Evolutionary conservation across 2,113 vertebrate species (phyloP).

Genomic region (Scortum barcoo): DNA sequence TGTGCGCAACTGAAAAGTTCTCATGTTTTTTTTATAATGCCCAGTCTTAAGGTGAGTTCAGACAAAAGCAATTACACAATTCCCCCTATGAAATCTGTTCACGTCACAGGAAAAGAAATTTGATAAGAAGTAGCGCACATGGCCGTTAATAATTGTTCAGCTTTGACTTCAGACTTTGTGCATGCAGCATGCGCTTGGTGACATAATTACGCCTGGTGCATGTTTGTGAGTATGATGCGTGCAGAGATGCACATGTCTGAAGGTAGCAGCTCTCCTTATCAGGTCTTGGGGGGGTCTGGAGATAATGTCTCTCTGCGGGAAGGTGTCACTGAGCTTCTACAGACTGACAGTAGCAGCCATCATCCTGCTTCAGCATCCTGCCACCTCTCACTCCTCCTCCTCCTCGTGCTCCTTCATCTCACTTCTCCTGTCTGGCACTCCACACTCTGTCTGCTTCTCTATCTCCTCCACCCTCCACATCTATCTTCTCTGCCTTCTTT

Average conservation of each 20-base stretch:
- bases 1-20: too few relatives aligned
- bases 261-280: conserved; percentile 50
- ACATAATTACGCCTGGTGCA: neutral
- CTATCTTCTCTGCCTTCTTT: neutral
- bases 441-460: conserved; percentile 12
- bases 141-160: too few relatives aligned
- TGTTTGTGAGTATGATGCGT: conserved; percentile 22
- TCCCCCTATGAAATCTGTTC: too few relatives aligned
- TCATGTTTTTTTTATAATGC: too few relatives aligned
- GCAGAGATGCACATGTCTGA: conserved; percentile 24
- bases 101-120: too few relatives aligned
- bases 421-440: neutral
- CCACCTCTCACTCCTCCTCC: conserved; percentile 14
- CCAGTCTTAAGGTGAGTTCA: too few relatives aligned
- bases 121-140: too few relatives aligned
- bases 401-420: conserved; percentile 19
- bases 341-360: conserved; percentile 51
- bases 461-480: conserved; percentile 24
- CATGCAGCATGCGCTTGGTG: too few relatives aligned
- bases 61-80: too few relatives aligned
- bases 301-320: conserved; percentile 57
- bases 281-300: neutral
- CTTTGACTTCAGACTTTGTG: too few relatives aligned
- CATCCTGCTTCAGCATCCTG: conserved; percentile 34
- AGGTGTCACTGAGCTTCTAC: conserved; percentile 72